Evolutionary conservation across 2,888 invertebrate species (phyloP).

Genomic region (Carpatolechia fugitivella): DNA sequence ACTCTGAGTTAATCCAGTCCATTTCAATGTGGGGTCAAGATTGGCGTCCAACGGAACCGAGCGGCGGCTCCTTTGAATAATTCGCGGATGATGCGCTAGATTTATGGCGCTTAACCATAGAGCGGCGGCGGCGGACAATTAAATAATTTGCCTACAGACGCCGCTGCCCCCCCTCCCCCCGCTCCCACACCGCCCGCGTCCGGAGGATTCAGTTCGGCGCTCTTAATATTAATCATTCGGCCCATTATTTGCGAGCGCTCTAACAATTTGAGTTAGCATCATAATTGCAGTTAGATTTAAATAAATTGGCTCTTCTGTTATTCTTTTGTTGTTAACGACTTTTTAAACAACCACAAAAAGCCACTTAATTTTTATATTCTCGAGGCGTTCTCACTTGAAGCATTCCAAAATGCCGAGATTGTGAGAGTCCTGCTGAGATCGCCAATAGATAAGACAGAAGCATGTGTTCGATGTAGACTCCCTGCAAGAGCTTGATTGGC

Average conservation of each 20-base stretch:
- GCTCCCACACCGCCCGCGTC: background rate
- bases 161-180: slow-evolving; percentile 24
- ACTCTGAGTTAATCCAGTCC: slow-evolving; percentile 11
- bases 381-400: background rate
- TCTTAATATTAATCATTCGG: slow-evolving; percentile 9
- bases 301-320: background rate
- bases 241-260: slow-evolving; percentile 1
- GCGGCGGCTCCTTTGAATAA: slow-evolving; percentile 70
- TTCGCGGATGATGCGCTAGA: slow-evolving; percentile 66
- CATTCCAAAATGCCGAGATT: background rate
- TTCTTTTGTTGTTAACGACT: background rate
- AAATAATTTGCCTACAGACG: slow-evolving; percentile 47
- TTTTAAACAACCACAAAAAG: background rate
- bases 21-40: slow-evolving; percentile 13
- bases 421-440: background rate
- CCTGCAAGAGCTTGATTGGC: background rate
- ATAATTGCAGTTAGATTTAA: background rate
- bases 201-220: background rate
- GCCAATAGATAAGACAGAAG: slow-evolving; percentile 1
- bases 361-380: background rate
- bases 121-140: slow-evolving; percentile 40
- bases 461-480: slow-evolving; percentile 7
- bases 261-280: background rate
- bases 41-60: slow-evolving; percentile 9
- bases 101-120: slow-evolving; percentile 73